Evolutionary conservation across 2,797 vertebrate species (phyloP).

Genomic region (Lycodopsis pacificus): DNA sequence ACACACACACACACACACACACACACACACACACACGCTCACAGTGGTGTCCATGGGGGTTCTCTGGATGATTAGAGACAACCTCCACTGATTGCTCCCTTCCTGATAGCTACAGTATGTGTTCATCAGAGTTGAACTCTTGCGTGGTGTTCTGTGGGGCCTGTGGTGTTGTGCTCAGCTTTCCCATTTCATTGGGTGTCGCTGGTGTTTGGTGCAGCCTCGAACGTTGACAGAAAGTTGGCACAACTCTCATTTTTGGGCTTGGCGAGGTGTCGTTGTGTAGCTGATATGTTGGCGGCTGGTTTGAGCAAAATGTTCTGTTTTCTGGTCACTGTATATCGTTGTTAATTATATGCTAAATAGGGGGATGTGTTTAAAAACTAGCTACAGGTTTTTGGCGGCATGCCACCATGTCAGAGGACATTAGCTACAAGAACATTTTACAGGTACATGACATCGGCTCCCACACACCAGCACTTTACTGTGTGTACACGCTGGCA

Average conservation of each 20-base stretch:
- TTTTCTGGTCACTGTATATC: neutral
- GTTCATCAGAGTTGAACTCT: conserved; percentile 13
- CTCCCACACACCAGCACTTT: conserved; percentile 29
- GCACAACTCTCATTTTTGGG: neutral
- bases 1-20: conserved; percentile 31
- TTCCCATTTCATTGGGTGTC: neutral
- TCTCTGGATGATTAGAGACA: conserved; percentile 64
- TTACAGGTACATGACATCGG: conserved; percentile 25
- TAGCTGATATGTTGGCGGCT: neutral
- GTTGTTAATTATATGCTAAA: neutral
- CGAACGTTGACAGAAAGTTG: conserved; percentile 1
- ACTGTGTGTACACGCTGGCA: conserved; percentile 1
- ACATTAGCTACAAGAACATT: conserved; percentile 34
- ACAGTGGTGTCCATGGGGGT: conserved; percentile 46
- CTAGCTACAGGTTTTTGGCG: conserved; percentile 19
- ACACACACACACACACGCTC: conserved; percentile 1
- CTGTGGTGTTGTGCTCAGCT: neutral
- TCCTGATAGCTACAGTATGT: neutral
- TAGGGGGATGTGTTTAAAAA: neutral
- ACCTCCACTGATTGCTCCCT: conserved; percentile 66
- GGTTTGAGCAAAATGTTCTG: neutral
- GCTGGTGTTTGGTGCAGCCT: neutral
- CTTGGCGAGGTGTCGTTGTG: neutral
- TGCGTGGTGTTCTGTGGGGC: neutral
- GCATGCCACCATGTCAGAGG: conserved; percentile 12